phyloP scores from a whole-genome alignment of 2,113 vertebrate genomes.

The Albula goreensis region DNA sequence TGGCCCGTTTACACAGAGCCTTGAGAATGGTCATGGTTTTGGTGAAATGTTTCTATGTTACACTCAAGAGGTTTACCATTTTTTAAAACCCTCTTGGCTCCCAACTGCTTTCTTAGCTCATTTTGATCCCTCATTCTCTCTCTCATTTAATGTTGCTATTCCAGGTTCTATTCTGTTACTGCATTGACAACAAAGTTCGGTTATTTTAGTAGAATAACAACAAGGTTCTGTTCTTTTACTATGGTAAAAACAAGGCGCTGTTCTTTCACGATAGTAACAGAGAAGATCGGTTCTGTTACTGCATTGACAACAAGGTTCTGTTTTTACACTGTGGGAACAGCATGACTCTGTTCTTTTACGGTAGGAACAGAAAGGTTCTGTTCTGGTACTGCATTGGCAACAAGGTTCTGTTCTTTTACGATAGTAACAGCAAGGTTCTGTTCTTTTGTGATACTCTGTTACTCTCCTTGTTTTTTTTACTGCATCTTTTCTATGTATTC shows the following conservation, averaged over 20 bases:
- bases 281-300: background rate
- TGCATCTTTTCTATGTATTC: too few species aligned
- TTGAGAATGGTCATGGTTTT: background rate
- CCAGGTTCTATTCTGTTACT: background rate
- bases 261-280: background rate
- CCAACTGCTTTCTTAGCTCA: background rate
- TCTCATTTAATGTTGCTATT: background rate
- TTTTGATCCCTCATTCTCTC: background rate
- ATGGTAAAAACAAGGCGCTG: background rate
- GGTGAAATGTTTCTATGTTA: background rate
- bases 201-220: background rate
- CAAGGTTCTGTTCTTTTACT: background rate
- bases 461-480: background rate
- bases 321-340: background rate
- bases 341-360: background rate
- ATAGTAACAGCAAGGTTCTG: background rate
- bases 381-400: background rate
- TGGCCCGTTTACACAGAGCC: background rate
- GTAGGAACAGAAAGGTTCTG: background rate
- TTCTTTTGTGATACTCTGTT: background rate
- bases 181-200: background rate
- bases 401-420: background rate
- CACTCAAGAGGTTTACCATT: conserved; percentile 7
- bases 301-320: background rate
- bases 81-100: background rate